Conservation (phyloP, 2,113 vertebrate genomes). For the Tenrec ecaudatus region DNA sequence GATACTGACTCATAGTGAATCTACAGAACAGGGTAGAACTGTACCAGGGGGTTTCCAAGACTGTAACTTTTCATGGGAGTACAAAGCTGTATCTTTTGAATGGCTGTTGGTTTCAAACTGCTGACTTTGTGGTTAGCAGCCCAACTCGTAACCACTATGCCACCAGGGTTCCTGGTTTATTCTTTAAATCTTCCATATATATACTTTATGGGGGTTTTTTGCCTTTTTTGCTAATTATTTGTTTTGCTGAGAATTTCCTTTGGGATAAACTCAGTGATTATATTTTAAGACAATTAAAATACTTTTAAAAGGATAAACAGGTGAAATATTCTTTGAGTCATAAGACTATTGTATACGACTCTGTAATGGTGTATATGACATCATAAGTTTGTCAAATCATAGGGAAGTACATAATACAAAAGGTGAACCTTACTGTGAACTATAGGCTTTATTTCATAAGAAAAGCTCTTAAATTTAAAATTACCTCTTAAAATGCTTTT, state of each 20-base stretch:
- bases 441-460: neutral
- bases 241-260: constrained; percentile 4
- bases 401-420: neutral
- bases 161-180: neutral
- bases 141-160: too few relatives aligned
- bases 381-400: neutral
- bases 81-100: too few relatives aligned
- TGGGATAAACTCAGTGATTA: neutral
- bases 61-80: too few relatives aligned
- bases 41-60: too few relatives aligned
- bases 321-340: neutral
- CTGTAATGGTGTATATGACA: neutral
- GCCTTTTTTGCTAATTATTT: neutral
- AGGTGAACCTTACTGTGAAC: neutral
- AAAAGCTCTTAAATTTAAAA: neutral
- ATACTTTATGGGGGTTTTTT: neutral
- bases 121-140: too few relatives aligned
- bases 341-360: neutral
- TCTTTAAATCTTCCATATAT: neutral
- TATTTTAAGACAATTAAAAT: constrained; percentile 18
- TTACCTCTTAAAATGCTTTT: constrained; percentile 13
- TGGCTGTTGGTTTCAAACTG: too few relatives aligned
- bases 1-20: too few relatives aligned
- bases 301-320: neutral
- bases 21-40: too few relatives aligned